These are phyloP conservation scores for Anser cygnoides DNA, from an alignment of 2,113 vertebrate genomes.

Conservation along the genomic window DNA sequence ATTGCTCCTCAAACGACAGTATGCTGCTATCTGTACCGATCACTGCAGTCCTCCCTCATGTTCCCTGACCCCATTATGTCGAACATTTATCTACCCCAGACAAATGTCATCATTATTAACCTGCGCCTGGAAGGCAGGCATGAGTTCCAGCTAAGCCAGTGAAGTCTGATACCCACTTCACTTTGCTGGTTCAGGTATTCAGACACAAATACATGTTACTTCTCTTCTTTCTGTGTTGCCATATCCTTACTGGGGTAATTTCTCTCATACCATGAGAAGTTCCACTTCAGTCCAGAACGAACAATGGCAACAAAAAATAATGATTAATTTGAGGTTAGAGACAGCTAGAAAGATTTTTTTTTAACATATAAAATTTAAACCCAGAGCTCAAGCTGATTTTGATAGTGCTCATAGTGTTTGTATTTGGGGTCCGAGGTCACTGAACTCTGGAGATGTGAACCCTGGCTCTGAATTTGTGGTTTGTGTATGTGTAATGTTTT, in stretches of 20 bases:
- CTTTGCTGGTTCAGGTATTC: neutral
- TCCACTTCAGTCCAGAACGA: neutral
- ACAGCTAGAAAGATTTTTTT: neutral
- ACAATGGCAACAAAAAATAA: neutral
- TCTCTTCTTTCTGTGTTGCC: neutral
- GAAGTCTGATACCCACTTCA: neutral
- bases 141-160: neutral
- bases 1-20: neutral
- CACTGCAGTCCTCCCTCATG: neutral
- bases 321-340: neutral
- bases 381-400: neutral
- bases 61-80: neutral
- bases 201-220: neutral
- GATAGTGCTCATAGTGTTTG: neutral
- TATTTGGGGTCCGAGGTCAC: neutral
- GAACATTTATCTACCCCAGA: neutral
- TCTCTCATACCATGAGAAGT: neutral
- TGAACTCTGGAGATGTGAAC: neutral
- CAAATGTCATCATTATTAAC: constrained; percentile 16
- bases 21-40: neutral
- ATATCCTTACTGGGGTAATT: neutral
- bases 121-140: neutral
- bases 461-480: neutral
- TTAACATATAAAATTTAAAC: neutral
- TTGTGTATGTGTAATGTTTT: neutral